Base-by-base conservation (phyloP, 2,797 vertebrate genomes). In the Xerus rutilus region DNA sequence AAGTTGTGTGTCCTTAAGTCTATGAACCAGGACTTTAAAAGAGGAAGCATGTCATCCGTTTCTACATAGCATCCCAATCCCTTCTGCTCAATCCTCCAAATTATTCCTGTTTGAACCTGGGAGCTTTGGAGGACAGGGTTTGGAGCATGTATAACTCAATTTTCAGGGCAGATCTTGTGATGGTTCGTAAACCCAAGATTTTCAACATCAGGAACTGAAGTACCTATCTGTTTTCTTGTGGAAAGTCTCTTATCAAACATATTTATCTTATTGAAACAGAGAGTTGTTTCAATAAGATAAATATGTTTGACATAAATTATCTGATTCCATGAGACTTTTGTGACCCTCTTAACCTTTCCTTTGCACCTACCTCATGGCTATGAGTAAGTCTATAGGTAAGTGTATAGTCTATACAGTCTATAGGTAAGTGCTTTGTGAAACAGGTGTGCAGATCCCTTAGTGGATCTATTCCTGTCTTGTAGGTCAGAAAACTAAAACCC, bases 31-130 rank as follows among this genome's bases (percentile, higher is more conserved):
- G 69, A 54, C n/a, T 76, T 92, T 35, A 43, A 67, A 49, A 77
- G 59, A n/a, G 0, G 28, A 28, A 47, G 20, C 5, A 1, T 1
- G 4, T 79, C 57, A 79, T 30, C 12, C 18, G 3, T 10, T 62
- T 39, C 45, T 79, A 3, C 2, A 10, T 0, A 14, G 15, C 4
- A 2, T 1, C 9, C 39, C 0, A 12, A 67, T 20, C 2, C 43
- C 49, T 83, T 88, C 25, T 32, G 39, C 21, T 72, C 49, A 4
- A 21, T 15, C 23, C 49, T 86, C 25, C 35, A 0, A 7, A n/a
- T 39, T 28, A 30, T 23, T 23, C 18, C 49, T 57, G 8, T 17
- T 59, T 90, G 47, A 62, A 59, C 3, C 30, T 69, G 17, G 39
- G 35, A 83, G 32, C 32, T 70, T 14, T 47, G 35, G 59, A 43